A percentile compares a stretch with the other conserved stretches of the same genome.
Conservation (phyloP, 2,113 vertebrate genomes). For the Zosterops pallidus region DNA sequence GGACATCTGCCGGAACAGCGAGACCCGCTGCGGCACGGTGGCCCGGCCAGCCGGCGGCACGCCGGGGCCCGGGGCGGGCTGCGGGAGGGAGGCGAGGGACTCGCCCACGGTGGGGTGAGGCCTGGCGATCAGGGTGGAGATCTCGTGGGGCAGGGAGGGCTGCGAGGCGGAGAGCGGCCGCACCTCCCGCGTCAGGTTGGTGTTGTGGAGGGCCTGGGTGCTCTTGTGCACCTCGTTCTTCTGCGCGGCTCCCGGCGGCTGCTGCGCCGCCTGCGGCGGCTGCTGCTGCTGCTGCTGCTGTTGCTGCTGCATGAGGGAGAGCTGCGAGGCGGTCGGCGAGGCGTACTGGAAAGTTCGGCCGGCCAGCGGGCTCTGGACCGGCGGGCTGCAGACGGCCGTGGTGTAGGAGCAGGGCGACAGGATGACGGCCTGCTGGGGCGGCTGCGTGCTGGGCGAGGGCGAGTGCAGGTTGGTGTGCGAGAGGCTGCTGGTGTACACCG, state of each 20-base stretch:
- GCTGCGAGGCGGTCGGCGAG: conserved; percentile 89
- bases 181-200: conserved; percentile 89
- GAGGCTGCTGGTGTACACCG: conserved; percentile 82
- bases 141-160: conserved; percentile 95
- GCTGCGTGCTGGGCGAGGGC: conserved; percentile 82
- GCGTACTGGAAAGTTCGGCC: conserved; percentile 92
- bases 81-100: conserved; percentile 87
- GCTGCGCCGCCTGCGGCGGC: conserved; percentile 60
- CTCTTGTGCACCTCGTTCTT: conserved; percentile 89
- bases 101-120: conserved; percentile 90
- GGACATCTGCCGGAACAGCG: conserved; percentile 95
- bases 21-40: conserved; percentile 86
- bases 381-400: conserved; percentile 86
- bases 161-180: conserved; percentile 97
- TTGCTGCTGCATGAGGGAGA: conserved; percentile 85
- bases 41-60: conserved; percentile 77
- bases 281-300: conserved; percentile 59
- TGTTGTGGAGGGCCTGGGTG: conserved; percentile 88
- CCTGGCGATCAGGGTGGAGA: conserved; percentile 80
- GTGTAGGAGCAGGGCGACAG: conserved; percentile 93
- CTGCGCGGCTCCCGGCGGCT: conserved; percentile 75
- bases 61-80: conserved; percentile 70
- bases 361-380: conserved; percentile 89
- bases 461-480: conserved; percentile 86
- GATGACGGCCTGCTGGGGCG: conserved; percentile 79